phyloP scores from a whole-genome alignment of 1,140 invertebrate species.

The Sarcophaga peregrina region DNA sequence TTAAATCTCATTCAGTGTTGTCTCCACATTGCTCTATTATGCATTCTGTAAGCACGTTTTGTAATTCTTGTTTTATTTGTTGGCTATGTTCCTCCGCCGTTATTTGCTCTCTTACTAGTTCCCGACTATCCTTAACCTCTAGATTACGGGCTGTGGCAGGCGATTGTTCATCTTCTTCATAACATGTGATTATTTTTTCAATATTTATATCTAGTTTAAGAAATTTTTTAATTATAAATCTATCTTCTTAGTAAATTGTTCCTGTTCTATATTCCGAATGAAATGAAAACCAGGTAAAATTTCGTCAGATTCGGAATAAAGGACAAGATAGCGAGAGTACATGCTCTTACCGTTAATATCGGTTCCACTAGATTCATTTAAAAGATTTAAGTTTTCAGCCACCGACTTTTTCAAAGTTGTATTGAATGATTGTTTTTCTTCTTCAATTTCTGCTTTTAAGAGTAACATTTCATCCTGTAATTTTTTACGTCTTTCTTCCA shows the following conservation, averaged over 20 bases:
- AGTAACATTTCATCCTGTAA: constrained; percentile 45
- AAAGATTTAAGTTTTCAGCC: constrained; percentile 12
- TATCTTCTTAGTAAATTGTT: too few relatives aligned
- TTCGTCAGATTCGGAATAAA: too few relatives aligned
- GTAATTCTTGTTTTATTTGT: constrained; percentile 25
- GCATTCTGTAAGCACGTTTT: constrained; percentile 26
- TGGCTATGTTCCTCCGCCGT: background rate
- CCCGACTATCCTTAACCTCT: background rate
- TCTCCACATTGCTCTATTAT: constrained; percentile 27
- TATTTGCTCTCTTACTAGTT: background rate
- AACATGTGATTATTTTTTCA: constrained; percentile 32
- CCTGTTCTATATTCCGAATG: too few relatives aligned
- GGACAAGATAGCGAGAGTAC: too few relatives aligned
- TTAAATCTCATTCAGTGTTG: background rate
- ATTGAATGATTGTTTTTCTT: constrained; percentile 40
- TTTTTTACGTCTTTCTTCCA: constrained; percentile 43
- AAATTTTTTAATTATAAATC: too few relatives aligned
- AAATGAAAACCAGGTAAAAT: too few relatives aligned
- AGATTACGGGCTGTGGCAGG: background rate
- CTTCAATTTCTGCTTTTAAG: constrained; percentile 44
- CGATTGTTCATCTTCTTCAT: constrained; percentile 29
- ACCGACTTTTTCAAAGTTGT: constrained; percentile 24
- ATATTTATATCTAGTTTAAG: too few relatives aligned
- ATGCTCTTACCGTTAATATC: background rate
- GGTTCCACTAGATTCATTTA: background rate